Conservation (phyloP, 2,113 vertebrate genomes). For the Trachemys scripta region DNA sequence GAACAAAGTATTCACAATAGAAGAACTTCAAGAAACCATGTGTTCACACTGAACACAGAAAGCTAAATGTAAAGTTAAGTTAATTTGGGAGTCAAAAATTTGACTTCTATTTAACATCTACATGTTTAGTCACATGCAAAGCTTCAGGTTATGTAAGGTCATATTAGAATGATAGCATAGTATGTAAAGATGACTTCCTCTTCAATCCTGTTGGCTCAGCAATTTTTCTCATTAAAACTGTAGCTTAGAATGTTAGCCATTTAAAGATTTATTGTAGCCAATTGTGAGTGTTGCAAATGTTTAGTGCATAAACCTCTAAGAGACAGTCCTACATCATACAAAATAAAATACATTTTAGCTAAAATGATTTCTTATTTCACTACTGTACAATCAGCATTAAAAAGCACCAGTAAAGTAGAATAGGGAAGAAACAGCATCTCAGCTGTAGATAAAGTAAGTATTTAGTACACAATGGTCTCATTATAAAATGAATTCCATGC, state of each 20-base stretch:
- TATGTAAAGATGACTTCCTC: not conserved
- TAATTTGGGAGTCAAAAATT: not conserved
- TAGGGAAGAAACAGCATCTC: not conserved
- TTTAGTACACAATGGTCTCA: not conserved
- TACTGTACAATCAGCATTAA: not conserved
- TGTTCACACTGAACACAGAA: not conserved
- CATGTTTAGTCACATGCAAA: not conserved
- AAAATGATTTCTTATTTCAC: conserved; percentile 1
- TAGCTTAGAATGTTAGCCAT: not conserved
- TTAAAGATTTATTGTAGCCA: not conserved
- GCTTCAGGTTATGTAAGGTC: not conserved
- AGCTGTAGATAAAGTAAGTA: not conserved
- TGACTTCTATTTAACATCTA: not conserved
- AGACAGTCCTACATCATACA: not conserved
- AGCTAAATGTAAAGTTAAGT: not conserved
- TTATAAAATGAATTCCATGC: not conserved
- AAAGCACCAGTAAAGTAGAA: conserved; percentile 9
- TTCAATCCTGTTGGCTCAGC: not conserved
- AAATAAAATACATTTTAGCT: not conserved
- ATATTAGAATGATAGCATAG: not conserved
- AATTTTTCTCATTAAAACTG: not conserved
- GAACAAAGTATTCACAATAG: not conserved
- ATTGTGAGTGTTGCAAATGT: not conserved
- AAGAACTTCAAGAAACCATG: not conserved
- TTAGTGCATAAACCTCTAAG: not conserved